Percentiles rank a stretch among this genome's conserved stretches.
These are phyloP conservation scores for Anolis apletophallus DNA, from an alignment of 2,797 vertebrate genomes.

Conservation along the genomic window DNA sequence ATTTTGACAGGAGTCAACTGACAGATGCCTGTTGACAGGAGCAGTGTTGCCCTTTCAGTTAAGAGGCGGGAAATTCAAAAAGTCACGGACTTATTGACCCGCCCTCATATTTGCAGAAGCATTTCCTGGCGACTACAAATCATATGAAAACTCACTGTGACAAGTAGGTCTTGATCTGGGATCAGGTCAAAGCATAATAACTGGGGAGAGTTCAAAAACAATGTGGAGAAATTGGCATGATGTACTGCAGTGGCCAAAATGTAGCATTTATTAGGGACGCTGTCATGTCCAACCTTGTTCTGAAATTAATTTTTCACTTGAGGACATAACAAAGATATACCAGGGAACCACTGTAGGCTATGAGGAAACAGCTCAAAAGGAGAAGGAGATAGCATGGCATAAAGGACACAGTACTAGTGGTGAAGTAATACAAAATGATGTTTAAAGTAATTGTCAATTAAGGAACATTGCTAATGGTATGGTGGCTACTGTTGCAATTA, in stretches of 20 bases:
- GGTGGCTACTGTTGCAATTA: background rate
- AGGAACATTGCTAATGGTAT: background rate
- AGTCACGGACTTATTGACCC: too few species aligned
- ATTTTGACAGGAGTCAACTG: too few species aligned
- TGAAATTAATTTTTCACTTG: constrained; percentile 2
- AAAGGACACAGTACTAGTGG: background rate
- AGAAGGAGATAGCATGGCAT: background rate
- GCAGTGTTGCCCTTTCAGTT: too few species aligned
- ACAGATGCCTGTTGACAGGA: too few species aligned
- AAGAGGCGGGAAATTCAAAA: too few species aligned
- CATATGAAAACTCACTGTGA: background rate
- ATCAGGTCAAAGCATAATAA: background rate
- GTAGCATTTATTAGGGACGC: background rate
- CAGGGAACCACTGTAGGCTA: background rate
- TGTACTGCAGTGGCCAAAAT: background rate
- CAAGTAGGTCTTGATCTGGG: background rate
- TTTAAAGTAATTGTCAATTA: constrained; percentile 14
- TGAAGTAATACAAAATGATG: background rate
- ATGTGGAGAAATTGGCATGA: background rate
- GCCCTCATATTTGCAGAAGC: background rate
- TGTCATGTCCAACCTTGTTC: background rate
- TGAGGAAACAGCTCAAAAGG: background rate
- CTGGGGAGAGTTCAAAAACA: background rate
- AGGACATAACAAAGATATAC: background rate
- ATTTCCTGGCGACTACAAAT: background rate